Conservation (phyloP, 1,140 invertebrate species). For the Eupeodes corollae region DNA sequence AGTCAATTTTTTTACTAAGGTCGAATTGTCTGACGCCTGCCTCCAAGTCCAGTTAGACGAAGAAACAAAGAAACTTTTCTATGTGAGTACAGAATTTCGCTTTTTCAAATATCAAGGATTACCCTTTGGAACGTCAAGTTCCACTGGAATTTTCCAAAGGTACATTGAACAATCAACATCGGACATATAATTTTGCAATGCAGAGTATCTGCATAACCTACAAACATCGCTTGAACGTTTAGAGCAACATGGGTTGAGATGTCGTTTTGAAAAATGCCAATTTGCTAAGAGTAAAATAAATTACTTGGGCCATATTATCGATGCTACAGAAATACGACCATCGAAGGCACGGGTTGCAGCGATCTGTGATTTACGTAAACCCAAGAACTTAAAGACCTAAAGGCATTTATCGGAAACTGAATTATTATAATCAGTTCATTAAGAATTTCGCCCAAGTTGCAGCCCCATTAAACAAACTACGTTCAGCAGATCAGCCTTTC, state of each 20-base stretch:
- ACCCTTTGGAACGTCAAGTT: too few relatives aligned
- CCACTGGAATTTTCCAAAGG: conserved; percentile 14
- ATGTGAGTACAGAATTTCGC: conserved; percentile 29
- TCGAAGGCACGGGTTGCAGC: too few relatives aligned
- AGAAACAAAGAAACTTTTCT: conserved; percentile 19
- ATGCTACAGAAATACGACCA: too few relatives aligned
- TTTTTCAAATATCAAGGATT: conserved; percentile 24
- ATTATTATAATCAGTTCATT: too few relatives aligned
- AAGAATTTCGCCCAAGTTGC: conserved; percentile 9
- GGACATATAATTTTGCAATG: background rate
- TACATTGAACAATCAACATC: conserved; percentile 6
- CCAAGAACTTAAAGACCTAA: too few relatives aligned
- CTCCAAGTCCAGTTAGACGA: conserved; percentile 26
- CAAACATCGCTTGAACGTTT: too few relatives aligned
- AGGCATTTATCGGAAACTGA: conserved; percentile 33
- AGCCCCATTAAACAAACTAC: conserved; percentile 3
- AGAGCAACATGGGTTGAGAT: too few relatives aligned
- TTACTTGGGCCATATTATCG: conserved; percentile 18
- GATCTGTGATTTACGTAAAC: too few relatives aligned
- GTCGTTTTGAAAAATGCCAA: too few relatives aligned
- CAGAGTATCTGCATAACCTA: conserved; percentile 13
- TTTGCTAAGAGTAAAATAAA: too few relatives aligned
- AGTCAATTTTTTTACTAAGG: conserved; percentile 18
- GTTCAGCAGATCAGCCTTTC: background rate
- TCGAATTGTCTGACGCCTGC: conserved; percentile 4